These are phyloP conservation scores for Panulirus ornatus DNA, from an alignment of 1,140 invertebrate genomes.

Conservation along the genomic window DNA sequence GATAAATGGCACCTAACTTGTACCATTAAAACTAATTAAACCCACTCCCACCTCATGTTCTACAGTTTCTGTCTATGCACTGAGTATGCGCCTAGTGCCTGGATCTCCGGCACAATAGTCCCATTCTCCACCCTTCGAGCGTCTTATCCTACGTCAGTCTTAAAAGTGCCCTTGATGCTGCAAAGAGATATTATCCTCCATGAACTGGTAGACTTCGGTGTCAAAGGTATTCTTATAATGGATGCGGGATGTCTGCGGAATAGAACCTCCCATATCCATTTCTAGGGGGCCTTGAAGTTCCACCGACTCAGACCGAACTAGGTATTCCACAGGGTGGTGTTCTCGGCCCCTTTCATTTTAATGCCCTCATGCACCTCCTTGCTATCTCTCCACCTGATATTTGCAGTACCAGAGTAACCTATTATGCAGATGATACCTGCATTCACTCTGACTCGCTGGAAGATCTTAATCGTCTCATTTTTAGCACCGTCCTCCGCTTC, in stretches of 20 bases:
- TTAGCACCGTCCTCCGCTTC: too few relatives aligned
- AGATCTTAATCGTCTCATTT: neutral
- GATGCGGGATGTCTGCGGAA: neutral
- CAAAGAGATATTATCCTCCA: conserved; percentile 26
- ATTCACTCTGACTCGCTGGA: neutral
- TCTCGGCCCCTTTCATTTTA: conserved; percentile 8
- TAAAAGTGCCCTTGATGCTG: neutral
- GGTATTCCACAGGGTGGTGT: conserved; percentile 13
- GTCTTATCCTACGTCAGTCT: conserved; percentile 22
- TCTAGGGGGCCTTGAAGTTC: conserved; percentile 6
- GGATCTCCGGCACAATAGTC: neutral
- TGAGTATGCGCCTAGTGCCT: conserved; percentile 8
- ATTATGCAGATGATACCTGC: conserved; percentile 6
- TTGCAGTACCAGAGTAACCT: neutral
- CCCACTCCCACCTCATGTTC: too few relatives aligned
- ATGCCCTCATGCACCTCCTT: conserved; percentile 22
- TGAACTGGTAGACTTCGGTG: conserved; percentile 21
- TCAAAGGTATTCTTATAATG: neutral
- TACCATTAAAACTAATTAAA: too few relatives aligned
- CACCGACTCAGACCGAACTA: neutral
- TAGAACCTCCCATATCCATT: neutral
- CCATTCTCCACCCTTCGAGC: conserved; percentile 15
- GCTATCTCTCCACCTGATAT: conserved; percentile 1
- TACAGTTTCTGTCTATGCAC: conserved; percentile 20
- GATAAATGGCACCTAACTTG: too few relatives aligned